phyloP scores from a whole-genome alignment of 2,113 vertebrate genomes.

The Hylia prasina region DNA sequence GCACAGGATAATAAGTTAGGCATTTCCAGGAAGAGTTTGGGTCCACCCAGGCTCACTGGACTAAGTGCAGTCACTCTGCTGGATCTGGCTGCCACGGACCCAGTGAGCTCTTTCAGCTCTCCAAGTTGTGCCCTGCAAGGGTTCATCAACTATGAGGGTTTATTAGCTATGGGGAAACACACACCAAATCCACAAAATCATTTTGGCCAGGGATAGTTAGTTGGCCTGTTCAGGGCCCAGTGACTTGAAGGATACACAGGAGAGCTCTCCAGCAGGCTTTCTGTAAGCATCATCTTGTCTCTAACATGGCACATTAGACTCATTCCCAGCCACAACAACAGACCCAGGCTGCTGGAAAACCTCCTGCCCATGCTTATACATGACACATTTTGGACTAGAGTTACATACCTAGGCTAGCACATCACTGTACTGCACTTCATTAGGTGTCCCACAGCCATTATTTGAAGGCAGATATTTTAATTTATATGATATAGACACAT shows the following conservation, averaged over 20 bases:
- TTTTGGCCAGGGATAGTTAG: not conserved
- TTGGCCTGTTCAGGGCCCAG: not conserved
- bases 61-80: not conserved
- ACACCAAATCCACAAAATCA: not conserved
- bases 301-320: not conserved
- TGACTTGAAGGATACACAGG: not conserved
- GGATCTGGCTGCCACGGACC: not conserved
- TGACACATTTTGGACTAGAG: not conserved
- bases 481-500: no score
- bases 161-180: not conserved
- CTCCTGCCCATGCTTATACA: not conserved
- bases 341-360: not conserved
- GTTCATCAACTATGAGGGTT: not conserved
- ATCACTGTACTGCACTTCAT: not conserved
- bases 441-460: not conserved
- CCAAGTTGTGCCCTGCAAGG: not conserved
- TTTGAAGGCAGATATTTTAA: not conserved
- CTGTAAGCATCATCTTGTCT: not conserved
- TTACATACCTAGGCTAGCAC: fast-evolving
- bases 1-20: not conserved
- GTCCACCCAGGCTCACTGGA: not conserved
- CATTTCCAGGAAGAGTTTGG: not conserved
- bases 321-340: not conserved
- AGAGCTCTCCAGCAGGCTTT: not conserved
- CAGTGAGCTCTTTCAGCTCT: not conserved